phyloP scores from a whole-genome alignment of 2,888 invertebrate species.

The Chloroclystis v-ata region DNA sequence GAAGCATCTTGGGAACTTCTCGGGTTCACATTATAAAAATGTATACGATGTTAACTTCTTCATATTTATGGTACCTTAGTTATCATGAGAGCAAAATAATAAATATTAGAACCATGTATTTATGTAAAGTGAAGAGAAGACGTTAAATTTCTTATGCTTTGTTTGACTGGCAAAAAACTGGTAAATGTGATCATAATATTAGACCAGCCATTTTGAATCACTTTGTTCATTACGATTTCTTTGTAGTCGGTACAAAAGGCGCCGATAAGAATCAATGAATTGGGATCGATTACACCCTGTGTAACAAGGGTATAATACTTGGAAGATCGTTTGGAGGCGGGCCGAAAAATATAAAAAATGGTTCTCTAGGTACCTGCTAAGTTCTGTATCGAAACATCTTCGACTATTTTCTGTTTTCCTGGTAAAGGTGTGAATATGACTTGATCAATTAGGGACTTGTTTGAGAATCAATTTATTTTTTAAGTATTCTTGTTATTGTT shows the following conservation, averaged over 20 bases:
- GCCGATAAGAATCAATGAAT: not conserved
- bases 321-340: not conserved
- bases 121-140: no score
- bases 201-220: not conserved
- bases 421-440: constrained; percentile 6
- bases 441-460: no score
- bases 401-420: constrained; percentile 8
- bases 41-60: not conserved
- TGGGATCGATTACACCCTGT: constrained; percentile 10
- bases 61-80: not conserved
- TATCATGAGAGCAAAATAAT: not conserved
- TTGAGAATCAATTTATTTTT: no score
- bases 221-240: not conserved
- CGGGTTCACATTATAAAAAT: not conserved
- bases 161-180: no score
- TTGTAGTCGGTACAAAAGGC: not conserved
- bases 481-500: no score
- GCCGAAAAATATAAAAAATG: no score
- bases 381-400: not conserved
- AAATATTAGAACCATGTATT: no score
- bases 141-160: no score
- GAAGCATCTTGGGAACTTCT: not conserved
- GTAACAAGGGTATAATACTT: constrained; percentile 12
- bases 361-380: not conserved
- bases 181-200: no score